Percentiles rank a stretch among this genome's conserved stretches.
These are phyloP conservation scores for Kradibia gibbosae DNA, from an alignment of 1,140 invertebrate genomes.

Conservation along the genomic window DNA sequence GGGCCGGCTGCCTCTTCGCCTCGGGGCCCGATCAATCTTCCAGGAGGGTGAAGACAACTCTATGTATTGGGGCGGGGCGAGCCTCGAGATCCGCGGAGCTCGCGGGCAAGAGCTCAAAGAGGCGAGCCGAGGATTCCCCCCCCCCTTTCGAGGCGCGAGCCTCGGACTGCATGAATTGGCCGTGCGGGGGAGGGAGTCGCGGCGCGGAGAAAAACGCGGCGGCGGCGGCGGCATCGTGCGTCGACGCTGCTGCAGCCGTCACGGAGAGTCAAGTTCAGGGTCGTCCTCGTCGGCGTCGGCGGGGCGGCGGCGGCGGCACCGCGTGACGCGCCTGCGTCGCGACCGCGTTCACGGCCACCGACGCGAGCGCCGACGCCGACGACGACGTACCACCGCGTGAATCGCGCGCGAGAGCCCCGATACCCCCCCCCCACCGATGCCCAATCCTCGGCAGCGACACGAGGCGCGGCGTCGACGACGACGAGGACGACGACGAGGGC, in stretches of 20 bases:
- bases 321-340: constrained; percentile 26
- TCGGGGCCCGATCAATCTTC: neutral
- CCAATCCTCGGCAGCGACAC: too few relatives aligned
- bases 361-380: neutral
- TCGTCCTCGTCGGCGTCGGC: too few relatives aligned
- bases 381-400: neutral
- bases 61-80: neutral
- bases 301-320: too few relatives aligned
- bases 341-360: constrained; percentile 18
- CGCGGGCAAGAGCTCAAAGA: too few relatives aligned
- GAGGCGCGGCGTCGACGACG: too few relatives aligned
- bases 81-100: too few relatives aligned
- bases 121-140: too few relatives aligned
- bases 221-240: neutral
- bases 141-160: too few relatives aligned
- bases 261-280: constrained; percentile 50
- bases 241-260: constrained; percentile 29
- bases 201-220: constrained; percentile 14
- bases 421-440: too few relatives aligned
- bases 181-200: neutral
- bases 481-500: too few relatives aligned
- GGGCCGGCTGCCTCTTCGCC: too few relatives aligned
- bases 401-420: neutral
- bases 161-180: neutral
- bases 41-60: neutral